Conservation (phyloP, 2,113 vertebrate genomes). For the Nymphicus hollandicus region DNA sequence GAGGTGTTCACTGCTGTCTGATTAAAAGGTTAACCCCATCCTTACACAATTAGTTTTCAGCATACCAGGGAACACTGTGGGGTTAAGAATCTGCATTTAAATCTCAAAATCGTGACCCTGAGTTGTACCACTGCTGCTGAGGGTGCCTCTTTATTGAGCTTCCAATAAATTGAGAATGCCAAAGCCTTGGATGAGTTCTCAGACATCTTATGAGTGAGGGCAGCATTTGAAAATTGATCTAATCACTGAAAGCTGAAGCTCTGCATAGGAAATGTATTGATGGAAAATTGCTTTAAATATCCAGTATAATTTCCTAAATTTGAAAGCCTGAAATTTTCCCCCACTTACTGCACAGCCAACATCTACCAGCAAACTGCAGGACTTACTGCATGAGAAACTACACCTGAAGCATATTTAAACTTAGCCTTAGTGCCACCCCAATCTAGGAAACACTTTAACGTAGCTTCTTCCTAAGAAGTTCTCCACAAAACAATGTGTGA, state of each 20-base stretch:
- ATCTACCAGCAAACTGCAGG: conserved; percentile 17
- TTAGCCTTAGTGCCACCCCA: neutral
- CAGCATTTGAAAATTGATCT: conserved; percentile 12
- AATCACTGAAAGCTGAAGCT: neutral
- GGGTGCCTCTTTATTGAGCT: neutral
- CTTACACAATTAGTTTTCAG: neutral
- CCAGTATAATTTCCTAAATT: conserved; percentile 64
- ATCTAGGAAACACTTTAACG: conserved; percentile 13
- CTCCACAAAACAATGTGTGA: conserved; percentile 75
- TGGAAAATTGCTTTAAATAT: conserved; percentile 27
- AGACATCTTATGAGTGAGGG: neutral
- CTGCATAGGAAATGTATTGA: neutral
- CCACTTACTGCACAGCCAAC: conserved; percentile 47
- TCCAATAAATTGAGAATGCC: no score
- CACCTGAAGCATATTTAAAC: conserved; percentile 21
- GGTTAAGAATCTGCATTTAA: neutral
- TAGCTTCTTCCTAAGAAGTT: conserved; percentile 49
- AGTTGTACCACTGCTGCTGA: conserved; percentile 32
- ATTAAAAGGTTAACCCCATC: conserved; percentile 20
- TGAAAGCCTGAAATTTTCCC: conserved; percentile 20
- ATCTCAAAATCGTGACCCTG: neutral
- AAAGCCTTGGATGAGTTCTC: conserved; percentile 43
- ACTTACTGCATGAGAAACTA: conserved; percentile 20
- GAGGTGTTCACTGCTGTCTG: conserved; percentile 6
- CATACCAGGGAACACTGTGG: neutral